Evolutionary conservation across 2,113 vertebrate genomes (phyloP).

Genomic region (Ceyx melanurus): DNA sequence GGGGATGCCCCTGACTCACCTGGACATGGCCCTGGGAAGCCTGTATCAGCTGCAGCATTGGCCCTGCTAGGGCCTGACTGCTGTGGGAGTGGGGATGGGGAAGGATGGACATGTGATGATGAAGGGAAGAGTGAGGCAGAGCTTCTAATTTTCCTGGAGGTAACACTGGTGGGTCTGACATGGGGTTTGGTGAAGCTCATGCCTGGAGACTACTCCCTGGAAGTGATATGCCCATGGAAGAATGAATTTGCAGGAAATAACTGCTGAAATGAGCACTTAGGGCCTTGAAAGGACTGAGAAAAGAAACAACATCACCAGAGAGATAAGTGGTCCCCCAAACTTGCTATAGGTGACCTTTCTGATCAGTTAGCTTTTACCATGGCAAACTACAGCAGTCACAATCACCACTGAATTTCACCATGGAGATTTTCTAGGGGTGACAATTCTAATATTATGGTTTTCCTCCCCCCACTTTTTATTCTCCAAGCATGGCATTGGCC

Average conservation of each 20-base stretch:
- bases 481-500: accelerated
- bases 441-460: accelerated
- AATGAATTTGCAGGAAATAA: not conserved
- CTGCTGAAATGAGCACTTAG: accelerated
- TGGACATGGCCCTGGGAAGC: accelerated
- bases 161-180: not conserved
- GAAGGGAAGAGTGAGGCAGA: not conserved
- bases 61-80: not conserved
- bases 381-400: not conserved
- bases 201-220: not conserved
- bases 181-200: not conserved
- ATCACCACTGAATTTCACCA: not conserved
- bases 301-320: not conserved
- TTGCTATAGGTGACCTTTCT: not conserved
- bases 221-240: not conserved
- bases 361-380: not conserved
- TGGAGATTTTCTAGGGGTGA: not conserved
- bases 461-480: not conserved
- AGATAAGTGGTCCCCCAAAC: not conserved
- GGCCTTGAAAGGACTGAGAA: accelerated
- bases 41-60: not conserved
- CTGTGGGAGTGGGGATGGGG: not conserved
- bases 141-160: not conserved
- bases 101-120: accelerated
- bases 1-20: not conserved